These are phyloP conservation scores for Agonum fuliginosum DNA, from an alignment of 2,888 invertebrate species.

Conservation along the genomic window DNA sequence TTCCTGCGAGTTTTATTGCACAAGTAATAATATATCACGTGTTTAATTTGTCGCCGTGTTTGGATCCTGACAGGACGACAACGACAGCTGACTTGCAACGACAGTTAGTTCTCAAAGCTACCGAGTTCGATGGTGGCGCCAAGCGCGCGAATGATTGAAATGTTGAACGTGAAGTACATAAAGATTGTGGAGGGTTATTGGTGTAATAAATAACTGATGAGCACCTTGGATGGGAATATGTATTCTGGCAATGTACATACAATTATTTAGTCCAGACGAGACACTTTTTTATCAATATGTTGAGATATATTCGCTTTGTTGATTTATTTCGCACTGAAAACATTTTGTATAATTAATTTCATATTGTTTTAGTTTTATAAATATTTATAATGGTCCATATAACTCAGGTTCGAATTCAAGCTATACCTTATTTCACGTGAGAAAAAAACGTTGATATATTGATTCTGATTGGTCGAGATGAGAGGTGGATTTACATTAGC, in stretches of 20 bases:
- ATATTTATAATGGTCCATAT: too few species aligned
- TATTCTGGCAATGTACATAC: neutral
- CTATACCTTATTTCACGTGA: too few species aligned
- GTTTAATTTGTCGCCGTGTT: conserved; percentile 10
- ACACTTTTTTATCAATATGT: conserved; percentile 22
- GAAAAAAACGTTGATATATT: too few species aligned
- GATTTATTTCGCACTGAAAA: too few species aligned
- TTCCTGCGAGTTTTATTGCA: neutral
- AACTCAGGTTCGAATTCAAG: neutral
- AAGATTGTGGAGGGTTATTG: neutral
- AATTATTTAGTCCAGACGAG: neutral
- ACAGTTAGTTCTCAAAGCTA: conserved; percentile 2
- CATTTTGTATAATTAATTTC: too few species aligned
- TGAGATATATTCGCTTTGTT: too few species aligned
- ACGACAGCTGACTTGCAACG: neutral
- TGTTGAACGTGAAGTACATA: neutral
- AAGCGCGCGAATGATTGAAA: conserved; percentile 24
- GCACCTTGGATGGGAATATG: neutral
- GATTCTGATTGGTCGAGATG: too few species aligned
- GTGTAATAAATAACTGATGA: neutral
- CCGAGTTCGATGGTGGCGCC: neutral
- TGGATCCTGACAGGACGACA: neutral
- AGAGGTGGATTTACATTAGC: too few species aligned
- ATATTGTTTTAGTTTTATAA: too few species aligned
- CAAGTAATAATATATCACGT: conserved; percentile 24